phyloP scores from a whole-genome alignment of 2,888 invertebrate species.

The Exocentrus adspersus region DNA sequence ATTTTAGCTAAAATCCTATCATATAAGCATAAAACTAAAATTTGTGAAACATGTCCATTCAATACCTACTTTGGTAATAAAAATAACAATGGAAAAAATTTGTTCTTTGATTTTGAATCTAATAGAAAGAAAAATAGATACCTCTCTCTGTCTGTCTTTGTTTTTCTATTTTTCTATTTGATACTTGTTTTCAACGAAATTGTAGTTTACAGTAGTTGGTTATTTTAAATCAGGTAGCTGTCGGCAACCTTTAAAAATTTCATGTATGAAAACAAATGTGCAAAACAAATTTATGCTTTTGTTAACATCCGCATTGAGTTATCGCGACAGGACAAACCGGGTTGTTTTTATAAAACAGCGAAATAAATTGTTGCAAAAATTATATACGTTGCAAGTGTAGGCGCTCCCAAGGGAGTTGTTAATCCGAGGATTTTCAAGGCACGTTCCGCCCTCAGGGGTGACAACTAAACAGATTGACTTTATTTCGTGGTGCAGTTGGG shows the following conservation, averaged over 20 bases:
- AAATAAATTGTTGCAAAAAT: conserved; percentile 26
- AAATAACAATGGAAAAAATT: no score
- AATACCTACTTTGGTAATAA: no score
- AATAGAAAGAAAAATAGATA: no score
- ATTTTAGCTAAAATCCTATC: no score
- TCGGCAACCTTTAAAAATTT: not conserved
- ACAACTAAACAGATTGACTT: conserved; percentile 57
- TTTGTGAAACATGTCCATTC: no score
- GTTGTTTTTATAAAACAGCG: conserved; percentile 18
- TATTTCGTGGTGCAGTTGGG: conserved; percentile 45
- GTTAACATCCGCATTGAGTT: conserved; percentile 16
- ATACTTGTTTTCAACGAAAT: no score
- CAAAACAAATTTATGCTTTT: conserved; percentile 5
- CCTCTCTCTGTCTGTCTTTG: no score
- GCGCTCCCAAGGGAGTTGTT: conserved; percentile 42
- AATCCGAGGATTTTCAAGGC: conserved; percentile 46
- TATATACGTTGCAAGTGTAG: conserved; percentile 23
- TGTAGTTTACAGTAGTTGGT: no score
- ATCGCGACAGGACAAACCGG: conserved; percentile 5
- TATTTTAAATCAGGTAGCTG: not conserved
- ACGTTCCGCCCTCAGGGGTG: conserved; percentile 51
- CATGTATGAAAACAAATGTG: not conserved
- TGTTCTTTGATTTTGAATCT: no score
- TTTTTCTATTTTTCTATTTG: no score
- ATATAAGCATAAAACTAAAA: no score